Conservation (phyloP, 1,140 invertebrate genomes). For the Drosophila neocordata region DNA sequence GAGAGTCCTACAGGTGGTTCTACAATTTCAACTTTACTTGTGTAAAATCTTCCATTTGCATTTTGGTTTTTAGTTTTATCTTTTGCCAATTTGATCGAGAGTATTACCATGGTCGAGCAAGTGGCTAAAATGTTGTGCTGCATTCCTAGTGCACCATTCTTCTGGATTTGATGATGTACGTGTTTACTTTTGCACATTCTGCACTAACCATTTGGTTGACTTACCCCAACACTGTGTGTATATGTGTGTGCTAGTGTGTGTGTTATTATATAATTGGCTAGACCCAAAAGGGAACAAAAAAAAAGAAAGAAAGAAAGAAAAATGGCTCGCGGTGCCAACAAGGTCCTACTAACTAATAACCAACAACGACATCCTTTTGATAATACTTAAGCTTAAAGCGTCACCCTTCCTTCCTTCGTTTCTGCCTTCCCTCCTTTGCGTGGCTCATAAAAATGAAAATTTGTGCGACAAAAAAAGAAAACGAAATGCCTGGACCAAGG, state of each 20-base stretch:
- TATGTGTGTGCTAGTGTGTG: neutral
- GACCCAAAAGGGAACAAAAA: neutral
- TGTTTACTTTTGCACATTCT: constrained; percentile 23
- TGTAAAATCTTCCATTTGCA: too few species aligned
- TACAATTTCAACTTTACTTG: too few species aligned
- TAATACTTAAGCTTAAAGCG: constrained; percentile 9
- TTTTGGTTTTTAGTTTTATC: too few species aligned
- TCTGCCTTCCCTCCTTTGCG: neutral
- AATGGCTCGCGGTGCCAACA: constrained; percentile 30
- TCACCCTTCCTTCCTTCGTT: neutral
- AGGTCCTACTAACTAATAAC: neutral
- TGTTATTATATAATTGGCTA: constrained; percentile 66
- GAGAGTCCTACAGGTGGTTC: too few species aligned
- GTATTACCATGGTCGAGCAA: neutral
- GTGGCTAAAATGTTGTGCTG: neutral
- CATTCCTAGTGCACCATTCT: constrained; percentile 33
- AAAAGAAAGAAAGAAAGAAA: too few species aligned
- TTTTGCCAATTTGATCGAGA: neutral
- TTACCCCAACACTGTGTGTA: neutral
- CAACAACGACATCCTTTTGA: constrained; percentile 11
- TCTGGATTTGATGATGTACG: constrained; percentile 44
- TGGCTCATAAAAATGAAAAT: constrained; percentile 75
- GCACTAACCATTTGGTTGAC: constrained; percentile 3
- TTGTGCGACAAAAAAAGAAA: constrained; percentile 61
- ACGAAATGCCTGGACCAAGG: constrained; percentile 19